Conservation (phyloP, 2,797 vertebrate genomes). For the Sebastes paucispinis region DNA sequence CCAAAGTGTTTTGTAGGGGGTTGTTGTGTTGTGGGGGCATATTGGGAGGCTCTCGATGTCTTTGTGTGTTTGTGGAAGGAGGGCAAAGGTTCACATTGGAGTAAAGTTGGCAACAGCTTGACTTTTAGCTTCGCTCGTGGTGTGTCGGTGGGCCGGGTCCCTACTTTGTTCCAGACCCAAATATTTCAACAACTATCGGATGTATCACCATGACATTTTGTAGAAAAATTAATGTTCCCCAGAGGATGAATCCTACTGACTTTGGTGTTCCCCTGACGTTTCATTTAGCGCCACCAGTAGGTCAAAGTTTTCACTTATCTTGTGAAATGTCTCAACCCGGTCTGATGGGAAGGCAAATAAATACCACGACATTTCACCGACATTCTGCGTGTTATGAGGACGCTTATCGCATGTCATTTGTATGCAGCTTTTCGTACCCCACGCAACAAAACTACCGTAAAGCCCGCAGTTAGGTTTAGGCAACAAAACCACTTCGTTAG, state of each 20-base stretch:
- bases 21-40: background rate
- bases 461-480: no score
- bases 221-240: background rate
- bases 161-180: background rate
- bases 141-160: background rate
- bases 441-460: no score
- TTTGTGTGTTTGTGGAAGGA: background rate
- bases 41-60: background rate
- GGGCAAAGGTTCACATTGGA: background rate
- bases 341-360: no score
- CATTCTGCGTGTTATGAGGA: no score
- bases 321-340: background rate
- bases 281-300: background rate
- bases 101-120: background rate
- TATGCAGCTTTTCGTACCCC: no score
- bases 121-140: background rate
- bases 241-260: background rate
- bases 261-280: background rate
- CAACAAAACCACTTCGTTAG: no score
- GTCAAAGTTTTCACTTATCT: background rate
- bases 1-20: conserved; percentile 3
- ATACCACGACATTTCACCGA: no score
- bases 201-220: background rate
- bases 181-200: background rate
- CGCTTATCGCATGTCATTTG: no score